Base-by-base conservation (phyloP, 2,888 invertebrate species). In the Drosophila anomalata region DNA sequence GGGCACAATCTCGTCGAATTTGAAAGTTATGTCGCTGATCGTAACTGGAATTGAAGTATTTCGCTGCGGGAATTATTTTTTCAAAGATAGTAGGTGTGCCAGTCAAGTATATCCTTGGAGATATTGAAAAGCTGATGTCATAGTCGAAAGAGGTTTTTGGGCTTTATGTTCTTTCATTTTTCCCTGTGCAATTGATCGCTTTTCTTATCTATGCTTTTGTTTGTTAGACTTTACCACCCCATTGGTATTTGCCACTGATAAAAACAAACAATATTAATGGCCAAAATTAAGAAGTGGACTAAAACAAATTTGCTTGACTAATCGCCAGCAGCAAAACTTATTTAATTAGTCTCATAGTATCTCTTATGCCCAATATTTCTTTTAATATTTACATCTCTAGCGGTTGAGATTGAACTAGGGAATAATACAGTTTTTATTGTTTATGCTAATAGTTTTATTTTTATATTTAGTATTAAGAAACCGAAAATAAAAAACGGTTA, bases 201-300 rank as follows among this genome's bases (percentile, higher is more conserved):
- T 5, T 20, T 31, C 31, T n/a, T 62, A 62, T 62, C 61, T 60
- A 39, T 24, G 48, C 39, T 48, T 46, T 31, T 61, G 39, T 59
- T 48, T 62, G 36, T 20, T 33, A 5, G 26, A 48, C 33, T 46
- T 14, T 42, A 33, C 46, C 33, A 46, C 55, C 46, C 42, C 29
- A 24, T 20, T 0, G 20, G 12, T 12, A 42, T 26, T 53, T 14
- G 48, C 61, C 14, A 41, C 48, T 60, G 61, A 62, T 48, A 42
- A 33, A 41, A 33, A 8, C 1, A 17, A 46, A 24, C 3, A 41
- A 14, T 29, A 11, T 9, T 20, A 6, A 14, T 29, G 7, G 20
- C 20, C 20, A 4, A 42, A 9, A 11, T 17, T n/a, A 11, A 1
- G 20, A 8, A 12, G 17, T 12, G 11, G 12, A 31, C 31, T 53